Base-by-base conservation (phyloP, 2,113 vertebrate species). In the Brienomyrus brachyistius region DNA sequence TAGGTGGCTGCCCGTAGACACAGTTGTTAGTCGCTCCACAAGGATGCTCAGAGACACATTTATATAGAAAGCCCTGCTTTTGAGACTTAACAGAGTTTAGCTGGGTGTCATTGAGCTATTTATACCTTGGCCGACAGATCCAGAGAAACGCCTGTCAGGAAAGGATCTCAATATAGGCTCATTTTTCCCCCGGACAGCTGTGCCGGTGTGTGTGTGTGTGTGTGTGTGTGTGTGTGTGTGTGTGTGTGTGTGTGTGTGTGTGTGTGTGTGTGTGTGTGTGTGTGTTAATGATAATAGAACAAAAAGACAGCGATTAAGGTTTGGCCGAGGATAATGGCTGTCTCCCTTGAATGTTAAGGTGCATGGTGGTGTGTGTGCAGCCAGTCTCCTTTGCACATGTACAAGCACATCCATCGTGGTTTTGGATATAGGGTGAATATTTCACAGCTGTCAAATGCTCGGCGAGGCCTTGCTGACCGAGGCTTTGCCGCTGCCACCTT, bases 61-160 rank as follows among this genome's bases (percentile, higher is more conserved):
- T 77, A 89, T 89, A 82, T 74, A 35, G 50, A 89, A 83, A 82
- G 88, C 15, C 88, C 70, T 82, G 50, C 66, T 89, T 89, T 83
- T 82, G 70, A 83, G 88, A 89, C 88, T 89, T 77, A 80, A 52
- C 50, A 23, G 70, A 82, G 47, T 82, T 89, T 89, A 89, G 70
- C 74, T 10, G 23, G 51, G 47, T 52, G 88, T 89, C 88, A 89
- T 52, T 40, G 70, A 51, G 70, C 88, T 89, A 82, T 89, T 89
- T 54, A 83, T 80, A 82, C 50, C 31, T 50, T 10, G 52, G 48
- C 88, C 1, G 47, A 54, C 80, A 62, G 80, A 47, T 80, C 66
- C 74, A 45, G 43, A 21, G 59, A 74, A 88, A 31, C 62, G 9
- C 45, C 47, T 3, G 4, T 88, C 45, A 70, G 35, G 62, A 48